Percentiles rank a stretch among this genome's conserved stretches.
Evolutionary conservation across 1,140 invertebrate genomes (phyloP).

Genomic region (Drosophila bocqueti): DNA sequence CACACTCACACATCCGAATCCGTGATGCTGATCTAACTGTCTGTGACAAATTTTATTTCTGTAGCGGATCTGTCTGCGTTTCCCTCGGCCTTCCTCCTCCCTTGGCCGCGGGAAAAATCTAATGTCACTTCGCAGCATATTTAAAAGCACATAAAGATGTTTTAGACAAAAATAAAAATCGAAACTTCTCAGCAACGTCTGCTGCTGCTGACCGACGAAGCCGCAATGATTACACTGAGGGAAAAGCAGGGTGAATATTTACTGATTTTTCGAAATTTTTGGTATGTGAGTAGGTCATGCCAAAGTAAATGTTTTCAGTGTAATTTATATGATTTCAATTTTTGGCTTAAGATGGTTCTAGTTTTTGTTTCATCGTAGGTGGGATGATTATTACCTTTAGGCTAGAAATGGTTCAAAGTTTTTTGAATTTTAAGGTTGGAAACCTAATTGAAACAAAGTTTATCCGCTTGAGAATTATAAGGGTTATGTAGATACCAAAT

Average conservation of each 20-base stretch:
- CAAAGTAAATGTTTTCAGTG: not conserved
- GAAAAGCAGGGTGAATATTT: not conserved
- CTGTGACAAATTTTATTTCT: constrained; percentile 82
- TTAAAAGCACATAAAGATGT: constrained; percentile 84
- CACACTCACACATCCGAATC: constrained; percentile 21
- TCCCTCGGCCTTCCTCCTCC: constrained; percentile 34
- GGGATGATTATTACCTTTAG: no score
- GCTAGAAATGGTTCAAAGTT: no score
- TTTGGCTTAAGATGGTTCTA: not conserved
- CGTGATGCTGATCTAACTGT: constrained; percentile 75
- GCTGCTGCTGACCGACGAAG: constrained; percentile 46
- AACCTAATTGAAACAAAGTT: not conserved
- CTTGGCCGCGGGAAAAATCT: constrained; percentile 53
- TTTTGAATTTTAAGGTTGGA: not conserved
- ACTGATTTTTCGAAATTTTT: not conserved
- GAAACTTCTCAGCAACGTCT: constrained; percentile 40
- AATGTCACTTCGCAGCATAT: constrained; percentile 82
- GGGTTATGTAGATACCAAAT: not conserved
- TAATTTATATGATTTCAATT: not conserved
- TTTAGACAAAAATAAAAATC: constrained; percentile 78
- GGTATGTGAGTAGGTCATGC: no score
- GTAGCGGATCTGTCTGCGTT: constrained; percentile 71
- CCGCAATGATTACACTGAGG: constrained; percentile 35
- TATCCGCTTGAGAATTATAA: not conserved
- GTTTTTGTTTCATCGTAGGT: no score